Evolutionary conservation across 1,140 invertebrate species (phyloP).

Genomic region (Andrena cerasifolii): DNA sequence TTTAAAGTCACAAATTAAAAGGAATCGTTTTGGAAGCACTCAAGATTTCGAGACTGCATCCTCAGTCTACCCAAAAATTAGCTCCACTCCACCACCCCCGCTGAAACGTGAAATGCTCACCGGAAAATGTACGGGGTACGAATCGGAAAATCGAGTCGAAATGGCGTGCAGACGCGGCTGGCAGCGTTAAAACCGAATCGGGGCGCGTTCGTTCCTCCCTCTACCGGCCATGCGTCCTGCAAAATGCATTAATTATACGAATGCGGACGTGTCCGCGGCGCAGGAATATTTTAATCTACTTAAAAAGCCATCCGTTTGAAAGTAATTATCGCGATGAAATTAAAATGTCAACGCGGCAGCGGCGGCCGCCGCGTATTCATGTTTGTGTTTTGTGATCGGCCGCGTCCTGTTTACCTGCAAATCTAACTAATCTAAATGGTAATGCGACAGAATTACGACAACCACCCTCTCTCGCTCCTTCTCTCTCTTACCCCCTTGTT

Average conservation of each 20-base stretch:
- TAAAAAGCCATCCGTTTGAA: conserved; percentile 81
- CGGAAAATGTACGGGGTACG: conserved; percentile 11
- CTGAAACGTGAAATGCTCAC: too few species aligned
- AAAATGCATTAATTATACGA: conserved; percentile 81
- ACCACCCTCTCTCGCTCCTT: not conserved
- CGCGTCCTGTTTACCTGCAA: conserved; percentile 76
- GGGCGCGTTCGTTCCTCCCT: not conserved
- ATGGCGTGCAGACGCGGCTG: conserved; percentile 21
- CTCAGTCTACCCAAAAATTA: too few species aligned
- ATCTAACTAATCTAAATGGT: conserved; percentile 80
- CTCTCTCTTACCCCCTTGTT: not conserved
- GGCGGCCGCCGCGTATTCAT: conserved; percentile 38
- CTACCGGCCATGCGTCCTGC: conserved; percentile 28
- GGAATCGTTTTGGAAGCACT: too few species aligned
- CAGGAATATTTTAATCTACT: conserved; percentile 82
- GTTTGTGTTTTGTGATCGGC: conserved; percentile 78
- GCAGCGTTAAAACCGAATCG: conserved; percentile 40
- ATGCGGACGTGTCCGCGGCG: conserved; percentile 69
- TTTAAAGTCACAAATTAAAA: too few species aligned
- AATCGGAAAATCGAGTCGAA: conserved; percentile 57
- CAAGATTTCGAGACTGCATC: too few species aligned
- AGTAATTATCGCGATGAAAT: conserved; percentile 82
- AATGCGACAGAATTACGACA: conserved; percentile 76
- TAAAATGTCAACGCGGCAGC: conserved; percentile 74
- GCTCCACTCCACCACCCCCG: too few species aligned